These are phyloP conservation scores for Falco peregrinus DNA, from an alignment of 2,797 vertebrate species.

Conservation along the genomic window DNA sequence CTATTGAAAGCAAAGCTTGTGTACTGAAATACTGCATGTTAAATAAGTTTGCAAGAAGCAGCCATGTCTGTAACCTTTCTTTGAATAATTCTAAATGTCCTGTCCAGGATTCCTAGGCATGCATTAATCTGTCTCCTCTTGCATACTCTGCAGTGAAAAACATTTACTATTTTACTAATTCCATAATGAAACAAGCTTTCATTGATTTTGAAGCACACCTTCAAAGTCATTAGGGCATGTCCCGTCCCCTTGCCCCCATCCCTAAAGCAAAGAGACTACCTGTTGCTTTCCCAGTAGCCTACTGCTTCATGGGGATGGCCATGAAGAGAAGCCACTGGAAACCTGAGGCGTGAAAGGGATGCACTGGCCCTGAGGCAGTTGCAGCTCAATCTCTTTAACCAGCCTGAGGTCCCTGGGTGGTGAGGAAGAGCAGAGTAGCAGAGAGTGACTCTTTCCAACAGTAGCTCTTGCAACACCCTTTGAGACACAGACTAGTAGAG, in stretches of 20 bases:
- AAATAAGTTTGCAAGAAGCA: background rate
- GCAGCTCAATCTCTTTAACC: background rate
- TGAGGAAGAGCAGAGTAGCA: background rate
- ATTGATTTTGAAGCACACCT: background rate
- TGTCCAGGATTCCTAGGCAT: background rate
- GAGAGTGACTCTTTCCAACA: background rate
- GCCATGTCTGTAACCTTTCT: background rate
- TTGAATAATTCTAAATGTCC: background rate
- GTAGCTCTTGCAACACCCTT: background rate
- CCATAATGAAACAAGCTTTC: background rate
- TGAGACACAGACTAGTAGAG: background rate
- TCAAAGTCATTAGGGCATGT: background rate
- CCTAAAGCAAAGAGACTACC: background rate
- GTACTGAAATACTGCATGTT: background rate
- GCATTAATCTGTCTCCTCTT: background rate
- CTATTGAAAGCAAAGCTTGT: background rate
- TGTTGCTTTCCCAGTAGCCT: background rate
- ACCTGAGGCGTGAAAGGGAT: background rate
- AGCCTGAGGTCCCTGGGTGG: background rate
- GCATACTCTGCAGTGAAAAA: background rate
- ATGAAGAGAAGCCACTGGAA: background rate
- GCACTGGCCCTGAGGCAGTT: background rate
- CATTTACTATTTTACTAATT: background rate
- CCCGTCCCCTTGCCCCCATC: accelerated
- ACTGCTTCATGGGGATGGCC: background rate